Conservation (phyloP, 35 echinoderm and acorn worm species). For the Apostichopus californicus region DNA sequence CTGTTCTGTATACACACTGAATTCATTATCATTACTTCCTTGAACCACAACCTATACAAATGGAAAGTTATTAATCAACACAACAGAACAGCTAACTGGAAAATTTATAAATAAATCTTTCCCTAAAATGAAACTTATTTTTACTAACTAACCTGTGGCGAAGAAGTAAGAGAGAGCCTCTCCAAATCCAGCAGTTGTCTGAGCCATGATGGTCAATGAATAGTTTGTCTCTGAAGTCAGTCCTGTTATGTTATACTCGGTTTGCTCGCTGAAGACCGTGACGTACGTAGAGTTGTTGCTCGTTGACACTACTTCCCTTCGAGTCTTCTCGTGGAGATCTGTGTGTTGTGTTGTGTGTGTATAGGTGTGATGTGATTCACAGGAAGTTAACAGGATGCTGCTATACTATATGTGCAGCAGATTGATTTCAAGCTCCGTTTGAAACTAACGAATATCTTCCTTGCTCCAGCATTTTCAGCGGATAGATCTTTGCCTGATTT, state of each 20-base stretch:
- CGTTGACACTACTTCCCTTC: background rate
- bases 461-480: background rate
- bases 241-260: constrained; percentile 69
- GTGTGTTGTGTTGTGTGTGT: constrained; percentile 7
- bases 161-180: constrained; percentile 32
- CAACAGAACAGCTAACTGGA: too few relatives aligned
- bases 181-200: constrained; percentile 58
- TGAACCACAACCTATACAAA: too few relatives aligned
- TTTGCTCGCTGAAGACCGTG: constrained; percentile 50
- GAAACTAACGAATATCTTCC: background rate
- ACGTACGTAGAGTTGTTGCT: constrained; percentile 56
- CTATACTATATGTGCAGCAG: background rate
- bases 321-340: background rate
- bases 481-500: too few relatives aligned
- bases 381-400: constrained; percentile 33
- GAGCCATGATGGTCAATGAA: constrained; percentile 50
- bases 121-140: background rate
- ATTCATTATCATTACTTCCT: too few relatives aligned
- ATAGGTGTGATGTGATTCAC: constrained; percentile 5
- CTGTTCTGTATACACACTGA: too few relatives aligned
- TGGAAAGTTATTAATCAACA: too few relatives aligned
- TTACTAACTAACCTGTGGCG: constrained; percentile 51
- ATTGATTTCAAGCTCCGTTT: background rate
- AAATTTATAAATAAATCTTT: too few relatives aligned
- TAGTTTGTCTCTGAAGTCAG: constrained; percentile 60